Evolutionary conservation across 2,888 invertebrate species (phyloP).

Genomic region (Herminia tarsipennalis): DNA sequence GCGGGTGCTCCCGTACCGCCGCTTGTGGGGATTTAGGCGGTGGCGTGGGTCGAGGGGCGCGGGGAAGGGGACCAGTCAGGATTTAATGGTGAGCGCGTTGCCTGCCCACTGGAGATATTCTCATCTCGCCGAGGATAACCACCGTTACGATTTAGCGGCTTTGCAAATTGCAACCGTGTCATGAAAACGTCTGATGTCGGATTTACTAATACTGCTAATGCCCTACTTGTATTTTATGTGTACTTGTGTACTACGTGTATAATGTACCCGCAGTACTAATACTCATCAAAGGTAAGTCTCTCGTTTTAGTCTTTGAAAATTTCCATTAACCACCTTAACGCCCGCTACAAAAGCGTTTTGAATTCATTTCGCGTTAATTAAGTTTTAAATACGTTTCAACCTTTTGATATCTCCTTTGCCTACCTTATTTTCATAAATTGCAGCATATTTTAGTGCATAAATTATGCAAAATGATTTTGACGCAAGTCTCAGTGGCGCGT

Average conservation of each 20-base stretch:
- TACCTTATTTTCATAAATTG: constrained; percentile 57
- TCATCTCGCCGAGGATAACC: constrained; percentile 60
- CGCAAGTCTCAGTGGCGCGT: constrained; percentile 59
- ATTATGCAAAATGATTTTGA: constrained; percentile 73
- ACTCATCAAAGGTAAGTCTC: constrained; percentile 21
- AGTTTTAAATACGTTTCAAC: constrained; percentile 45
- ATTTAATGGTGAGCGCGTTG: constrained; percentile 60
- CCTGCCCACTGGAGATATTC: constrained; percentile 63
- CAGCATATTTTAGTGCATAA: constrained; percentile 63
- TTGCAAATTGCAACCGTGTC: constrained; percentile 56
- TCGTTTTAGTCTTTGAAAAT: constrained; percentile 28
- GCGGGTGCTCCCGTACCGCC: constrained; percentile 23
- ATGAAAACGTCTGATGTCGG: constrained; percentile 44
- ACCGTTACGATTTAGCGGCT: constrained; percentile 60
- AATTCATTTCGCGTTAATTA: constrained; percentile 48
- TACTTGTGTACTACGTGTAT: too few relatives aligned
- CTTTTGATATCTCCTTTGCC: constrained; percentile 39
- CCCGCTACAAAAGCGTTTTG: constrained; percentile 41
- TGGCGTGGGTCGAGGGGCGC: constrained; percentile 32
- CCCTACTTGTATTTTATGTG: constrained; percentile 14
- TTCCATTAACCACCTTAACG: constrained; percentile 34
- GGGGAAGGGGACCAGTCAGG: constrained; percentile 43
- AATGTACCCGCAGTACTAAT: constrained; percentile 20
- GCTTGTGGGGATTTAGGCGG: constrained; percentile 40
- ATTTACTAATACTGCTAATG: constrained; percentile 23